Percentiles rank a stretch among this genome's conserved stretches.
phyloP scores from a whole-genome alignment of 2,113 vertebrate genomes.

The Typhlomys cinereus region DNA sequence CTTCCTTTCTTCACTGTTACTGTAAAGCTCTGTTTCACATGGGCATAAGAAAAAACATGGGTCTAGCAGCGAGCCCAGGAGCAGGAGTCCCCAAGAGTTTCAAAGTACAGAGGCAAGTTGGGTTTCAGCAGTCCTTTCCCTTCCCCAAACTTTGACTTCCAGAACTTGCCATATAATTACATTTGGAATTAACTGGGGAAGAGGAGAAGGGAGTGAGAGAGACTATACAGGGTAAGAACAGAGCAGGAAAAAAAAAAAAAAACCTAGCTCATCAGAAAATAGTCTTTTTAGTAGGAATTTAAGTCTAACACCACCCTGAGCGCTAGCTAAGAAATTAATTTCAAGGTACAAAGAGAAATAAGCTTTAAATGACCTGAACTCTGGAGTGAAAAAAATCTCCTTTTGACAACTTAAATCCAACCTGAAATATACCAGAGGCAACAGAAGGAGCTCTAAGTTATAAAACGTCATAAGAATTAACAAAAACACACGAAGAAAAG shows the following conservation, averaged over 20 bases:
- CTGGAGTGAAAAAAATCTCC: slow-evolving; percentile 55
- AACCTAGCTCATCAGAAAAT: neutral
- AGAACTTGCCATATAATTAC: slow-evolving; percentile 21
- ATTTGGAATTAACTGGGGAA: neutral
- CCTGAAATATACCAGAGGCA: slow-evolving; percentile 58
- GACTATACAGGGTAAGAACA: neutral
- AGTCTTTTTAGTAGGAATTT: slow-evolving; percentile 19
- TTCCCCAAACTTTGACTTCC: neutral
- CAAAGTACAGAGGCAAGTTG: neutral
- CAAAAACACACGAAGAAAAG: slow-evolving; percentile 65
- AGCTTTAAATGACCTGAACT: slow-evolving; percentile 49
- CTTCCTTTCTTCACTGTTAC: slow-evolving; percentile 15
- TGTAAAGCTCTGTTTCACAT: neutral
- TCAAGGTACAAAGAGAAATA: slow-evolving; percentile 37
- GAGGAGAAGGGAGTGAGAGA: neutral
- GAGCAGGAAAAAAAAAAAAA: neutral
- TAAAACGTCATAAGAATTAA: slow-evolving; percentile 69
- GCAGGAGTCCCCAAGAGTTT: neutral
- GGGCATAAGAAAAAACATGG: neutral
- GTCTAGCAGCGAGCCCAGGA: neutral
- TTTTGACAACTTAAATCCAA: slow-evolving; percentile 57
- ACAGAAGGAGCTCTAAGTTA: slow-evolving; percentile 65
- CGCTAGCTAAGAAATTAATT: slow-evolving; percentile 56
- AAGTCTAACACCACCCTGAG: slow-evolving; percentile 14
- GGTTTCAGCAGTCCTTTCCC: neutral